Conservation (phyloP, 92 coral and sea anemone genomes). For the Nematostella vectensis region DNA sequence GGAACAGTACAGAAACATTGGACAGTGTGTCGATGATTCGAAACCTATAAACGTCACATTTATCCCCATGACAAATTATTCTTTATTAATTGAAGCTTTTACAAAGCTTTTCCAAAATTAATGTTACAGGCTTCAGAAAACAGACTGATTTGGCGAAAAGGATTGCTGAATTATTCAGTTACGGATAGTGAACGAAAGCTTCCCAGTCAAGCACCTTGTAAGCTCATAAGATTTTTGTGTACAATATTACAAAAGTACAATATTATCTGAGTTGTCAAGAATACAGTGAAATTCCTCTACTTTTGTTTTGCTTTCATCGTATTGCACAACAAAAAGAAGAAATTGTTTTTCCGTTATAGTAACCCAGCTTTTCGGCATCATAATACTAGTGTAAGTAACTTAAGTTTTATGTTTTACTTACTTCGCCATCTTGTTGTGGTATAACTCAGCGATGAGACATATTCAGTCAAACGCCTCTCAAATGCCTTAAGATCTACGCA, state of each 20-base stretch:
- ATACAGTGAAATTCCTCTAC: too few species aligned
- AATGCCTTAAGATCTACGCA: slow-evolving; percentile 91
- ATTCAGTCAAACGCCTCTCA: slow-evolving; percentile 90
- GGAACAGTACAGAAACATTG: not conserved
- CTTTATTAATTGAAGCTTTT: not conserved
- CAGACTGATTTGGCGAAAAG: not conserved
- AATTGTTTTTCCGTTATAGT: not conserved
- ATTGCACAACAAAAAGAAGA: too few species aligned
- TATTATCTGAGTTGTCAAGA: too few species aligned
- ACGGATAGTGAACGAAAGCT: not conserved
- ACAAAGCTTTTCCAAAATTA: not conserved
- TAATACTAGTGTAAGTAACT: not conserved
- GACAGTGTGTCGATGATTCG: too few species aligned
- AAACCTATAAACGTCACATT: too few species aligned
- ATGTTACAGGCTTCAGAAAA: too few species aligned
- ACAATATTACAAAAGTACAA: too few species aligned
- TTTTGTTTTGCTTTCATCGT: too few species aligned
- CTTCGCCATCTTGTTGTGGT: slow-evolving; percentile 87
- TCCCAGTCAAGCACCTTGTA: too few species aligned
- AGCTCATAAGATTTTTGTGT: too few species aligned
- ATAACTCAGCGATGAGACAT: slow-evolving; percentile 68
- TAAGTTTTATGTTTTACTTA: slow-evolving; percentile 5
- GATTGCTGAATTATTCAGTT: not conserved
- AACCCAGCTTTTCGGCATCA: not conserved
- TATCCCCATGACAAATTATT: too few species aligned